These are phyloP conservation scores for Chelonia mydas DNA, from an alignment of 2,797 vertebrate genomes.

Conservation along the genomic window DNA sequence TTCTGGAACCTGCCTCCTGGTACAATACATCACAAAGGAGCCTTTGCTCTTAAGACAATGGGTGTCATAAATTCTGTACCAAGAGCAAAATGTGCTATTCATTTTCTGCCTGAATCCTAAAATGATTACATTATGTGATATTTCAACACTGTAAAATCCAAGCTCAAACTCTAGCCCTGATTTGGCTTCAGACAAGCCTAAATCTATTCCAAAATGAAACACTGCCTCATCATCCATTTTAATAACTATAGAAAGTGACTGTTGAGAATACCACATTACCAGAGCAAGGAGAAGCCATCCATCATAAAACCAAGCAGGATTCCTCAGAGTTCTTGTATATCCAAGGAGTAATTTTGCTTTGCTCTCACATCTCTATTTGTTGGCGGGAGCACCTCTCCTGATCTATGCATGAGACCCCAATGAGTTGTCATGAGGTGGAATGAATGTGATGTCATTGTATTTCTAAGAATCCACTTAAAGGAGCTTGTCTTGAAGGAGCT, in stretches of 20 bases:
- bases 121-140: background rate
- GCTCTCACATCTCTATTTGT: slow-evolving; percentile 32
- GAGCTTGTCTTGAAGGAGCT: slow-evolving; percentile 60
- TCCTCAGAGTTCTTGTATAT: background rate
- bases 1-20: background rate
- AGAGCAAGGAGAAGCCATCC: background rate
- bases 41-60: background rate
- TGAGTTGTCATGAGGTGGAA: background rate
- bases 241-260: background rate
- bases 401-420: slow-evolving; percentile 26
- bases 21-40: background rate
- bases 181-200: background rate
- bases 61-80: background rate
- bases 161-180: background rate
- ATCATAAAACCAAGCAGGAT: slow-evolving; percentile 15
- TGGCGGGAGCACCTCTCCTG: slow-evolving; percentile 29
- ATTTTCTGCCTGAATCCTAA: background rate
- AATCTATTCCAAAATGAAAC: background rate
- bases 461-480: slow-evolving; percentile 63
- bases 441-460: slow-evolving; percentile 24
- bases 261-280: background rate
- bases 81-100: background rate
- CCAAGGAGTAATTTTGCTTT: slow-evolving; percentile 9
- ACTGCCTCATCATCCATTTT: background rate
- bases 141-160: background rate